A percentile compares a stretch with the other conserved stretches of the same genome.
These are phyloP conservation scores for Archocentrus centrarchus DNA, from an alignment of 2,113 vertebrate species.

Conservation along the genomic window DNA sequence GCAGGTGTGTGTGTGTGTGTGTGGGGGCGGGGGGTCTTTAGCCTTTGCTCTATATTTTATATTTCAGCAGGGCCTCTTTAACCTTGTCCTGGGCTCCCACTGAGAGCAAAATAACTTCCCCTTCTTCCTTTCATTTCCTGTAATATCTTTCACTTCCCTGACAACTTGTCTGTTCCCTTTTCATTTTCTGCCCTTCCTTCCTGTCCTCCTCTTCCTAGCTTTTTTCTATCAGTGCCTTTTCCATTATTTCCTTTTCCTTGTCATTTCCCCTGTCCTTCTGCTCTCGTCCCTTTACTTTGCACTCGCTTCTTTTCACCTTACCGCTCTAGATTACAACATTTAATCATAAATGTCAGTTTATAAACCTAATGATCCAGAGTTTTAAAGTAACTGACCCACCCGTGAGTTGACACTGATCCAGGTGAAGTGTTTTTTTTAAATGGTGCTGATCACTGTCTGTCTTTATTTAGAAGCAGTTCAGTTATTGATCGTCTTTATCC, in stretches of 20 bases:
- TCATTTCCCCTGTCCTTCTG: background rate
- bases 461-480: slow-evolving; percentile 28
- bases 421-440: background rate
- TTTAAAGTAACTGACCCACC: background rate
- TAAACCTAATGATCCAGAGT: background rate
- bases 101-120: background rate
- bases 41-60: background rate
- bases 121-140: background rate
- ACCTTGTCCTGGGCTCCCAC: background rate
- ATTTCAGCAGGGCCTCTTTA: background rate
- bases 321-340: background rate
- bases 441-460: background rate
- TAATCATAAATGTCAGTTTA: background rate
- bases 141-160: background rate
- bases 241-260: background rate
- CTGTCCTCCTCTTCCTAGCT: background rate
- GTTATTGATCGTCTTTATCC: slow-evolving; percentile 23
- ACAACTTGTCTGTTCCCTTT: background rate
- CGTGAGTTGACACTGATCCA: background rate
- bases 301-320: background rate
- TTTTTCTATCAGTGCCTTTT: background rate
- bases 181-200: background rate
- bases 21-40: background rate
- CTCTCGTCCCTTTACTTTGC: background rate
- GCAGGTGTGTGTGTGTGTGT: too few species aligned